Conservation (phyloP, 2,888 invertebrate species). For the Hartigia nigra region DNA sequence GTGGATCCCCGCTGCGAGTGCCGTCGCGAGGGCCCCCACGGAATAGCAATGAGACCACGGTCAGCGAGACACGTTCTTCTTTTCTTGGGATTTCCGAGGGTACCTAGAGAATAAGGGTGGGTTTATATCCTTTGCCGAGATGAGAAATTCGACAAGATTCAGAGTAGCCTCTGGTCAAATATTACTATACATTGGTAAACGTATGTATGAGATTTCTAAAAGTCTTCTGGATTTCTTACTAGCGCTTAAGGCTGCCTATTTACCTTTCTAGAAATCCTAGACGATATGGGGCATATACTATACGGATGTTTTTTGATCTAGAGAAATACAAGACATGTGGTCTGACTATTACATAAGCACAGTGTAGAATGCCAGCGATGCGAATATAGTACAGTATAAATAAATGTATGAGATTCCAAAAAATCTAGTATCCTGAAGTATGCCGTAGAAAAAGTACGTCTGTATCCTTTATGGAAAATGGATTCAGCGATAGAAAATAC, state of each 20-base stretch:
- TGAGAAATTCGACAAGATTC: not conserved
- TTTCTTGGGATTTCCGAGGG: not conserved
- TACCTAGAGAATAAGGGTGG: not conserved
- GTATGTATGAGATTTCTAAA: not conserved
- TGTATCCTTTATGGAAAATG: not conserved
- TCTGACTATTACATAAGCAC: not conserved
- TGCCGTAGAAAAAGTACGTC: not conserved
- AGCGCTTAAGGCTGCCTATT: not conserved
- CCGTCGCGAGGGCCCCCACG: slow-evolving; percentile 43
- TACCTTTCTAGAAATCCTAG: not conserved
- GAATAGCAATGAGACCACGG: slow-evolving; percentile 58
- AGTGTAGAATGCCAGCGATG: not conserved
- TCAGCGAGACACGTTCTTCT: slow-evolving; percentile 20
- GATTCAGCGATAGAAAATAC: not conserved
- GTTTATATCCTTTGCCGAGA: not conserved
- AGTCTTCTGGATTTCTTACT: not conserved
- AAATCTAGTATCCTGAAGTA: not conserved
- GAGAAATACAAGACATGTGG: not conserved
- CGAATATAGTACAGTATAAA: not conserved
- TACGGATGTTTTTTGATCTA: not conserved
- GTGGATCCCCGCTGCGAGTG: slow-evolving; percentile 58
- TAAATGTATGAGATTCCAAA: not conserved
- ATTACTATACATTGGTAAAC: not conserved
- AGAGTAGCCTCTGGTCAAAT: not conserved
- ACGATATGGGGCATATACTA: not conserved